These are phyloP conservation scores for Clarias magur DNA, from an alignment of 2,113 vertebrate genomes.

Conservation along the genomic window DNA sequence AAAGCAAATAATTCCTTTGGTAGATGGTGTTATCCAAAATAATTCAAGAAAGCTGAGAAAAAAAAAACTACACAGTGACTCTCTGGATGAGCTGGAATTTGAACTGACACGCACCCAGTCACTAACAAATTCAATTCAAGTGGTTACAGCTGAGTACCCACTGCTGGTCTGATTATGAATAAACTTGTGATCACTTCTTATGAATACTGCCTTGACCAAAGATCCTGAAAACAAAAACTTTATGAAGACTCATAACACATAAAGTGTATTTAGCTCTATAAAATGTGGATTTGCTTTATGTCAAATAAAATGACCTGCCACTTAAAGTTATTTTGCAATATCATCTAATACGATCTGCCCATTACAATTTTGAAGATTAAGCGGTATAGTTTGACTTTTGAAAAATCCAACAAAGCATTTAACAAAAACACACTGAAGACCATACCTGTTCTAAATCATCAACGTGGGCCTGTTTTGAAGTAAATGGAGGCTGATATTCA, in stretches of 20 bases:
- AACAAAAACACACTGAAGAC: neutral
- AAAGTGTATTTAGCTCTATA: neutral
- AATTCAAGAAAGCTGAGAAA: neutral
- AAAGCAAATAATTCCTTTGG: neutral
- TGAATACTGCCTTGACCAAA: neutral
- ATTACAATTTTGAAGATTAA: neutral
- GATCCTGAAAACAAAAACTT: neutral
- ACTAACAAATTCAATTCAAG: too few species aligned
- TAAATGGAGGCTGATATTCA: constrained; percentile 45
- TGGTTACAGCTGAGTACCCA: too few species aligned
- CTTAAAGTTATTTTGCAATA: neutral
- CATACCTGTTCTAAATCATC: constrained; percentile 34
- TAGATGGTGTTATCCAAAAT: neutral
- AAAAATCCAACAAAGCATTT: neutral
- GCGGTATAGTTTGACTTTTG: neutral
- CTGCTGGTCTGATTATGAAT: neutral
- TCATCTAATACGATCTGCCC: neutral
- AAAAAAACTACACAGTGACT: neutral
- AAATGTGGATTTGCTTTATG: neutral
- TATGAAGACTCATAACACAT: neutral
- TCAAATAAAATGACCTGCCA: neutral
- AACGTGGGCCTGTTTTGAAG: neutral
- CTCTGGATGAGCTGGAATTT: too few species aligned
- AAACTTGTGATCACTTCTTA: neutral
- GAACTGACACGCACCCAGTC: too few species aligned